These are phyloP conservation scores for Rutilus rutilus DNA, from an alignment of 2,113 vertebrate species.

Conservation along the genomic window DNA sequence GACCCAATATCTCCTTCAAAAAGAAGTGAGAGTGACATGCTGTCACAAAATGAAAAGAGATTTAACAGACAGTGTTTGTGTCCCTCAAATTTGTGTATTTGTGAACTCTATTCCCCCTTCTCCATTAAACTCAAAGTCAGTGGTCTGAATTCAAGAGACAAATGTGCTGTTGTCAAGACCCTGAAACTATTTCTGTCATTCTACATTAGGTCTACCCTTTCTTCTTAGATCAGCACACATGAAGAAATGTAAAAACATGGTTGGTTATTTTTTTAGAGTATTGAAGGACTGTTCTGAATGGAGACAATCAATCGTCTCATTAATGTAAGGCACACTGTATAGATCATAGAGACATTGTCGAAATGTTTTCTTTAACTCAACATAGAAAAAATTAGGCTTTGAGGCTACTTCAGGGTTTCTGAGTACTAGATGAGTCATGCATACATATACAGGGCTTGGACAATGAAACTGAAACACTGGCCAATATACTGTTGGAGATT, in stretches of 20 bases:
- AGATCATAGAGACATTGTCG: background rate
- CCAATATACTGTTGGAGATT: no score
- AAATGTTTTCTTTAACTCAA: background rate
- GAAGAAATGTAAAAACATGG: slow-evolving; percentile 10
- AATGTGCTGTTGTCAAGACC: slow-evolving; percentile 3
- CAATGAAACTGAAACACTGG: no score
- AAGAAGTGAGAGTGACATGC: background rate
- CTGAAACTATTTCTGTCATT: slow-evolving; percentile 26
- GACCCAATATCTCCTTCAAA: background rate
- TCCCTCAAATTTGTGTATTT: background rate
- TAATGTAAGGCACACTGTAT: background rate
- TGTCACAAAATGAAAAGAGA: background rate
- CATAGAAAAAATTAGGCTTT: background rate
- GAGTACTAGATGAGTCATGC: background rate
- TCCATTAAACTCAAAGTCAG: slow-evolving; percentile 15
- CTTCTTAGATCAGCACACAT: background rate
- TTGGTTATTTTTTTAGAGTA: slow-evolving; percentile 24
- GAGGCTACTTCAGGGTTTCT: background rate
- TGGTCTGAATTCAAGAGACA: slow-evolving; percentile 1
- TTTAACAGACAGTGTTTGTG: background rate
- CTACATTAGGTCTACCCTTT: slow-evolving; percentile 20
- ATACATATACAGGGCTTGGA: no score
- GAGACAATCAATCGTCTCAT: background rate
- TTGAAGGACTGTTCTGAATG: slow-evolving; percentile 5
- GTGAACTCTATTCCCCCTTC: background rate